Evolutionary conservation across 1,140 invertebrate species (phyloP).

Genomic region (Drosophila lacertosa): DNA sequence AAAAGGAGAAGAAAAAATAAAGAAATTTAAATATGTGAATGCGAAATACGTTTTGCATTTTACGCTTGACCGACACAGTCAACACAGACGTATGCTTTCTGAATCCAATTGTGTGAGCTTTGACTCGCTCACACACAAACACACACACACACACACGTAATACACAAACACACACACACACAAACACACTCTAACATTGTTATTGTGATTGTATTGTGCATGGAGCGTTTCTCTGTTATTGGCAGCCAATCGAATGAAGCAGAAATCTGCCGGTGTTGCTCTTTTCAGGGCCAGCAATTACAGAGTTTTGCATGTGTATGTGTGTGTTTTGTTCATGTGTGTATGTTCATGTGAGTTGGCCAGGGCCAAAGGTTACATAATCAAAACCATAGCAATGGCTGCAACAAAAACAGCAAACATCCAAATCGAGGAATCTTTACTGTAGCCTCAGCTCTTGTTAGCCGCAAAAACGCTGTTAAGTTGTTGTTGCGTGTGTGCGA

Average conservation of each 20-base stretch:
- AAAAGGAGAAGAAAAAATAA: slow-evolving; percentile 17
- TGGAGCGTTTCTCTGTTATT: slow-evolving; percentile 51
- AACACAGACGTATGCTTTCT: slow-evolving; percentile 17
- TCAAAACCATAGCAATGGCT: slow-evolving; percentile 39
- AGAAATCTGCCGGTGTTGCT: slow-evolving; percentile 15
- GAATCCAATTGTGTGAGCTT: slow-evolving; percentile 52
- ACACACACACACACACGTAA: too few species aligned
- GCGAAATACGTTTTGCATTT: slow-evolving; percentile 51
- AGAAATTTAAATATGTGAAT: slow-evolving; percentile 60
- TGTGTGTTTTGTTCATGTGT: slow-evolving; percentile 37
- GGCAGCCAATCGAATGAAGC: slow-evolving; percentile 59
- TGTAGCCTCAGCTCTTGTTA: slow-evolving; percentile 45
- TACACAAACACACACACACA: too few species aligned
- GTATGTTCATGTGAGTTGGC: slow-evolving; percentile 1
- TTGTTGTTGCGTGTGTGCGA: slow-evolving; percentile 31
- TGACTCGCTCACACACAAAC: slow-evolving; percentile 24
- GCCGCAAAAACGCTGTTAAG: slow-evolving; percentile 56
- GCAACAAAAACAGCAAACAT: slow-evolving; percentile 45
- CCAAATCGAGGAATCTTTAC: slow-evolving; percentile 51
- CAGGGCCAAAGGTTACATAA: slow-evolving; percentile 64
- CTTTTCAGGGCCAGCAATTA: slow-evolving; percentile 53
- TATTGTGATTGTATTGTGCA: slow-evolving; percentile 12
- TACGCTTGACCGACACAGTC: slow-evolving; percentile 65
- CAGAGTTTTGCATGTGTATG: slow-evolving; percentile 39
- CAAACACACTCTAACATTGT: background rate